Conservation (phyloP, 2,888 invertebrate genomes). For the Pegoplata infirma region DNA sequence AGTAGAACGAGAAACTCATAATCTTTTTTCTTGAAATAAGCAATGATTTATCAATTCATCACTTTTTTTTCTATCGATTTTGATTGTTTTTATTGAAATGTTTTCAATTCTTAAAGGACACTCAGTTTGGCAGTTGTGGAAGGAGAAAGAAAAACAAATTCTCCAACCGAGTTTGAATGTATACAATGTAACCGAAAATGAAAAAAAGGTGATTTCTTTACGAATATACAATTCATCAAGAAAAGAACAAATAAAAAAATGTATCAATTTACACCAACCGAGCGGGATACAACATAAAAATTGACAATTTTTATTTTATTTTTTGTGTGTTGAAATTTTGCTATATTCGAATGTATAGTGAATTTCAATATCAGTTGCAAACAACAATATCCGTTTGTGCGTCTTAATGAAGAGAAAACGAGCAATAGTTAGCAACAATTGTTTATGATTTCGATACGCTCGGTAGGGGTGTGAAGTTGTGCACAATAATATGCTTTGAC, state of each 20-base stretch:
- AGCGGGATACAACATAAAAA: constrained; percentile 25
- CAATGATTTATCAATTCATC: constrained; percentile 57
- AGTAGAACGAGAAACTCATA: constrained; percentile 48
- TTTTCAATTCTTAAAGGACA: constrained; percentile 39
- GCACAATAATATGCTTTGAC: constrained; percentile 34
- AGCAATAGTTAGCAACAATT: constrained; percentile 56
- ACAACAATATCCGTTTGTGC: constrained; percentile 38
- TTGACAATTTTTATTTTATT: constrained; percentile 33
- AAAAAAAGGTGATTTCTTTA: constrained; percentile 53
- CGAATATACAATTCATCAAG: constrained; percentile 13
- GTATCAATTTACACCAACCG: constrained; percentile 50
- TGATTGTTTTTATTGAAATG: not conserved
- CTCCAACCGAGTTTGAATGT: constrained; percentile 42
- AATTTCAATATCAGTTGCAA: too few species aligned
- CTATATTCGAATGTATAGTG: too few species aligned
- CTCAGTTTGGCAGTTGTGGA: constrained; percentile 2
- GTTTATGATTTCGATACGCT: constrained; percentile 46
- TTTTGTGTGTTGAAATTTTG: too few species aligned
- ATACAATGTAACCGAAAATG: constrained; percentile 6
- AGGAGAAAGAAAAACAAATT: not conserved
- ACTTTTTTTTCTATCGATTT: too few species aligned
- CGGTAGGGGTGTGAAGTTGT: constrained; percentile 58
- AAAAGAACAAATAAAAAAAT: constrained; percentile 27
- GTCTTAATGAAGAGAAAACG: constrained; percentile 58
- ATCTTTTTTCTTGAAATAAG: constrained; percentile 35